These are phyloP conservation scores for Trochalopteron elliotii DNA, from an alignment of 2,113 vertebrate genomes.

Conservation along the genomic window DNA sequence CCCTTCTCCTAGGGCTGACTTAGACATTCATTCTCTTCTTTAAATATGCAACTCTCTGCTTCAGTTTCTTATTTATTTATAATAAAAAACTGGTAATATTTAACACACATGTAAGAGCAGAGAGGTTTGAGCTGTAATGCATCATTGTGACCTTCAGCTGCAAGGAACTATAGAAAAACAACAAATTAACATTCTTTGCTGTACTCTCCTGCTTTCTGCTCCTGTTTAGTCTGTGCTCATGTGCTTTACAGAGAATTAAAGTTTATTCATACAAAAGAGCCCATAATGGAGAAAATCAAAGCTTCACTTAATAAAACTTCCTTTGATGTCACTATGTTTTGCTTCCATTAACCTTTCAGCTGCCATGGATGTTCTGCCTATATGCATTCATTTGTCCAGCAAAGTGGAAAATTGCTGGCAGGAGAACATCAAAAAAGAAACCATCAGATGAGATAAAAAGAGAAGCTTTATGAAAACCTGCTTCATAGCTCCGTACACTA, in stretches of 20 bases:
- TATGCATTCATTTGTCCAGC: not conserved
- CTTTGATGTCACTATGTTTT: slow-evolving; percentile 43
- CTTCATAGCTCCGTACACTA: not conserved
- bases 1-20: not conserved
- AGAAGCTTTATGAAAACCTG: slow-evolving; percentile 41
- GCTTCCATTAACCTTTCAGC: slow-evolving; percentile 55
- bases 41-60: not conserved
- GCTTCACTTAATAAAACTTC: slow-evolving; percentile 29
- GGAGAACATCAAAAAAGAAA: slow-evolving; percentile 28
- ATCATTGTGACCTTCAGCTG: slow-evolving; percentile 38
- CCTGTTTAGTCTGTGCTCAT: not conserved
- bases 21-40: not conserved
- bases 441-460: not conserved
- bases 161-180: not conserved
- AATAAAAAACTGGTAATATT: slow-evolving; percentile 1
- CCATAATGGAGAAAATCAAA: slow-evolving; percentile 39
- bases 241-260: slow-evolving; percentile 5
- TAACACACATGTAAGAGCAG: not conserved
- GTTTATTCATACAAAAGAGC: slow-evolving; percentile 29
- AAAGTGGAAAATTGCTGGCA: slow-evolving; percentile 58
- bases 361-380: not conserved
- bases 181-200: slow-evolving; percentile 42
- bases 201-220: not conserved
- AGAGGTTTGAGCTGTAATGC: not conserved
- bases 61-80: slow-evolving; percentile 15